A percentile compares a stretch with the other conserved stretches of the same genome.
phyloP scores from a whole-genome alignment of 2,113 vertebrate genomes.

The Bettongia penicillata region DNA sequence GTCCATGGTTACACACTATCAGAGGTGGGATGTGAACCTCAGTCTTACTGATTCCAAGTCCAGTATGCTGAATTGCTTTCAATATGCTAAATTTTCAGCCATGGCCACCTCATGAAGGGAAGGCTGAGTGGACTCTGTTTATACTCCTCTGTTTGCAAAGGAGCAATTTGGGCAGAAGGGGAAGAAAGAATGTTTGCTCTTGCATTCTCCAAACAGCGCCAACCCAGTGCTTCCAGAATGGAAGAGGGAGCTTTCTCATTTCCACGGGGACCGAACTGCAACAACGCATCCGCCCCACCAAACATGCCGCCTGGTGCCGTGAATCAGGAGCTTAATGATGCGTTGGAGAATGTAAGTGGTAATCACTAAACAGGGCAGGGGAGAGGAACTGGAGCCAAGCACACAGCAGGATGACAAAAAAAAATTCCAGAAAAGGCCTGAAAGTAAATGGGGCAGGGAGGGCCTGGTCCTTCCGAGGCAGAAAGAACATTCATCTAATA shows the following conservation, averaged over 20 bases:
- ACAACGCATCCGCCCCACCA: background rate
- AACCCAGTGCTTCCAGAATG: background rate
- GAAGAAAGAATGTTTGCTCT: background rate
- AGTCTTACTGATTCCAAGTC: background rate
- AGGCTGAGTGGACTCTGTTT: background rate
- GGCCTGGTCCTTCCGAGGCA: background rate
- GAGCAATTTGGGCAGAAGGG: background rate
- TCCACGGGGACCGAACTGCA: accelerated
- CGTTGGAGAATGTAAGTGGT: constrained; percentile 63
- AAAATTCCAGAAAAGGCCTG: background rate
- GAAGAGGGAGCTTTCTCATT: background rate
- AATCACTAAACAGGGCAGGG: constrained; percentile 39
- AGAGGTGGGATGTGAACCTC: background rate
- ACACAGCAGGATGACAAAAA: constrained; percentile 13
- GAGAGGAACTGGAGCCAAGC: constrained; percentile 56
- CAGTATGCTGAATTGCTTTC: background rate
- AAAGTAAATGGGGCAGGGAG: background rate
- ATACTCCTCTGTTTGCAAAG: background rate
- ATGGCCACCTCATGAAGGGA: background rate
- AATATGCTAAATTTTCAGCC: too few species aligned
- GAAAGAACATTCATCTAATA: background rate
- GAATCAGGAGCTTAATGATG: constrained; percentile 69
- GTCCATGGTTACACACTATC: background rate
- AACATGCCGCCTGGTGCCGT: background rate
- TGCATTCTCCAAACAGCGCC: background rate